Evolutionary conservation across 2,797 vertebrate genomes (phyloP).

Genomic region (Amazonetta brasiliensis): DNA sequence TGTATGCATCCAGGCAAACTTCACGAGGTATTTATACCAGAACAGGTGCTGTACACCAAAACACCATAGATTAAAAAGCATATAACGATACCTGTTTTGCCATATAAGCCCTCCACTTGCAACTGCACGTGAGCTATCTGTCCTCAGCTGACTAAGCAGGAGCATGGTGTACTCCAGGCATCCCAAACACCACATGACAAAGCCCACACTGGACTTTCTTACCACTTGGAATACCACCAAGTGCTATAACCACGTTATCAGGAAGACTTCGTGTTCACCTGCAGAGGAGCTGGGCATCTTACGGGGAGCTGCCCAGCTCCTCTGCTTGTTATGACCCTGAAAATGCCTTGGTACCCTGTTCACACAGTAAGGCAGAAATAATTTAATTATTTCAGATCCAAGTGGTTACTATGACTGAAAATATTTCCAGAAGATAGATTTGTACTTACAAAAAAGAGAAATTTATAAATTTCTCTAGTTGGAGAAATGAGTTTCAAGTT

Average conservation of each 20-base stretch:
- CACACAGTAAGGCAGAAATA: neutral
- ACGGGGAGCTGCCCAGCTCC: neutral
- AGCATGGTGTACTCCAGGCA: neutral
- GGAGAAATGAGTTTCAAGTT: neutral
- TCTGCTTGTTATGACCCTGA: neutral
- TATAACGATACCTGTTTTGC: neutral
- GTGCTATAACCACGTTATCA: neutral
- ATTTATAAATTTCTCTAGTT: neutral
- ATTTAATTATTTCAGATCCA: fast-evolving
- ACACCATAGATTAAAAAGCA: neutral
- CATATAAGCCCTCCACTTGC: neutral
- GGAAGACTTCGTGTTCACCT: neutral
- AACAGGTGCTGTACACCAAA: neutral
- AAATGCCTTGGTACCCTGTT: neutral
- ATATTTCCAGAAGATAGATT: neutral
- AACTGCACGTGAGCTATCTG: neutral
- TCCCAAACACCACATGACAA: neutral
- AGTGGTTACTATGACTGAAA: neutral
- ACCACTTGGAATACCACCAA: neutral
- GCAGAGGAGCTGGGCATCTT: neutral
- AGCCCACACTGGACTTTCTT: neutral
- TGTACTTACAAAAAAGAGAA: neutral
- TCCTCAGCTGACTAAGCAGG: neutral
- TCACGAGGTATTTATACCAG: neutral
- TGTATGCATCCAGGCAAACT: neutral